Base-by-base conservation (phyloP, 2,888 invertebrate genomes). In the Hyalella azteca region DNA sequence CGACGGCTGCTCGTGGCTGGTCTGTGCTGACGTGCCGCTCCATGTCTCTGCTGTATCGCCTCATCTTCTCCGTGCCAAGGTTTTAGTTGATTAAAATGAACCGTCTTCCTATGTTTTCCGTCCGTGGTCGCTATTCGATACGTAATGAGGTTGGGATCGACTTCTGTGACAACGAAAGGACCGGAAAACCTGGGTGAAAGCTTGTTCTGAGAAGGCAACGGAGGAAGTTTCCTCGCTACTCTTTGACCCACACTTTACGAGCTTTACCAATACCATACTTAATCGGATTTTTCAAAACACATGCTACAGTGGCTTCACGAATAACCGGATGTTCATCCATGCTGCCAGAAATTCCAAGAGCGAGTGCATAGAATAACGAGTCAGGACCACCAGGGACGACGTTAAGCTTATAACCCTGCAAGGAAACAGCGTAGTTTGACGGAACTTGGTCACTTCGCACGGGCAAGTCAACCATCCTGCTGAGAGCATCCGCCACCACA, bases 401-500 rank as follows among this genome's bases (percentile, higher is more conserved):
- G 3, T 19, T 32, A 1, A 66, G 3, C 13, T 66, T 36, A 2
- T 66, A 7, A 7, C 66, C 66, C 26, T 36, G 36, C 26, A 66
- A 1, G 7, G 66, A 66, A 5, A 36, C n/a, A 36, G 36, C 2
- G 29, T 66, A 66, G 29, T 39, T 22, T 36, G 36, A 4, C 9
- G 32, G 13, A 19, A 66, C 39, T 36, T 66, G 15, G 36, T 36
- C 13, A 66, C 66, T 66, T 1, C 19, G 32, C 0, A 66, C 66
- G 3, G 66, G 39, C 2, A 66, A n/a, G 19, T 36, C 19, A 7
- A 66, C 66, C 32, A 13, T 39, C 1, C 66, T 36, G 2, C 41
- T 41, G 7, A 75, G 45, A 13, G 75, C 75, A 29, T 75, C 73
- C n/a, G 73, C 73, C 5, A 73, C 73, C 2, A 40, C 73, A 40